phyloP scores from a whole-genome alignment of 2,797 vertebrate species.

The Chaetophractus vellerosus region DNA sequence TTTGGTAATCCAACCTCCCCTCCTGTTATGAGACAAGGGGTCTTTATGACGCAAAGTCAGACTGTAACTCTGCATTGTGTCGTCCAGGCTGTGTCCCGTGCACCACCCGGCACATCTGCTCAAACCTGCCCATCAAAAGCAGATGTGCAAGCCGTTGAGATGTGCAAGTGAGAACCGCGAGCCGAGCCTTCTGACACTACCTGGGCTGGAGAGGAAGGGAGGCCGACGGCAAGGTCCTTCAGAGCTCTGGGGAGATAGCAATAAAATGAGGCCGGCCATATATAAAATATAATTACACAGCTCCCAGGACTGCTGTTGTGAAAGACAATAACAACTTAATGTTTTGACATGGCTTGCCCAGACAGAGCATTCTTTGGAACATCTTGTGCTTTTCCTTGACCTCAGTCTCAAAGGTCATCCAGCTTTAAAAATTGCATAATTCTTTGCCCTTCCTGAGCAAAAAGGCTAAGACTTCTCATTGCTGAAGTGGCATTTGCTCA shows the following conservation, averaged over 20 bases:
- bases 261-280: slow-evolving; percentile 58
- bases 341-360: slow-evolving; percentile 70
- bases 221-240: neutral
- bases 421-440: slow-evolving; percentile 21
- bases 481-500: slow-evolving; percentile 44
- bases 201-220: too few species aligned
- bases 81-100: fast-evolving
- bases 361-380: slow-evolving; percentile 59
- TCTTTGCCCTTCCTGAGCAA: slow-evolving; percentile 48
- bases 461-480: slow-evolving; percentile 21
- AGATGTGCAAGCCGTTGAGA: neutral
- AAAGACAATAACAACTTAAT: slow-evolving; percentile 69
- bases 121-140: neutral
- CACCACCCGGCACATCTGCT: neutral
- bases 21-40: neutral
- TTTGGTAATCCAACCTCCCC: neutral
- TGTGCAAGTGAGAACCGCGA: neutral
- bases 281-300: slow-evolving; percentile 74
- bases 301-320: slow-evolving; percentile 43
- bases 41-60: slow-evolving; percentile 24
- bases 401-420: slow-evolving; percentile 47
- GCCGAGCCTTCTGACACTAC: neutral
- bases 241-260: slow-evolving; percentile 46
- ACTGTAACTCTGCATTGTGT: neutral
- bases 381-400: slow-evolving; percentile 72